phyloP scores from a whole-genome alignment of 2,888 invertebrate species.

The Apoderus coryli region DNA sequence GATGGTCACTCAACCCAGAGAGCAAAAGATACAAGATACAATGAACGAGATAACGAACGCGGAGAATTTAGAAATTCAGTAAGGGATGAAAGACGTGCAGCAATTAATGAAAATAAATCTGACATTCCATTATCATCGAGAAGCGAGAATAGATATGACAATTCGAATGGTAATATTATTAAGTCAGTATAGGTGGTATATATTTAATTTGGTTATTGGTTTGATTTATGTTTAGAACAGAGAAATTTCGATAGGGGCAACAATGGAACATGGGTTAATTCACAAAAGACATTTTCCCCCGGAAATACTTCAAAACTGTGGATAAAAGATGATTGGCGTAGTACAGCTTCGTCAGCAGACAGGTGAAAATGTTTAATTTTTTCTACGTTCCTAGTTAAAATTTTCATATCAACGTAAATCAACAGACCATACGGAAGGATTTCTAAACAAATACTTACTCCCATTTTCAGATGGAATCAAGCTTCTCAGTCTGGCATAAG shows the following conservation, averaged over 20 bases:
- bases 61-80: slow-evolving; percentile 23
- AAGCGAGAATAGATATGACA: slow-evolving; percentile 14
- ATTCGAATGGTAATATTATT: slow-evolving; percentile 12
- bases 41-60: slow-evolving; percentile 24
- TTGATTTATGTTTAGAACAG: slow-evolving; percentile 5
- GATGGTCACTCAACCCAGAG: slow-evolving; percentile 14
- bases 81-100: slow-evolving; percentile 23
- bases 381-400: no score
- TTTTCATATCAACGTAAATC: no score
- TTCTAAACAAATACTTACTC: no score
- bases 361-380: no score
- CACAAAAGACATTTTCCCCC: slow-evolving; percentile 5
- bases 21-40: slow-evolving; percentile 24
- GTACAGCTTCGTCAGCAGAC: slow-evolving; percentile 14
- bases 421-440: no score
- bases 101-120: slow-evolving; percentile 20
- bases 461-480: slow-evolving; percentile 17
- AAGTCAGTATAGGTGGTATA: slow-evolving; percentile 1
- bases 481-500: slow-evolving; percentile 13
- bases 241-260: no score
- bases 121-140: slow-evolving; percentile 21
- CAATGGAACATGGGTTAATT: slow-evolving; percentile 6
- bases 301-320: slow-evolving; percentile 18
- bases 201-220: slow-evolving; percentile 4
- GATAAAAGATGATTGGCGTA: slow-evolving; percentile 19